Evolutionary conservation across 2,797 vertebrate genomes (phyloP), one percentile per base, ranked within the genome.

Genomic region (Tangara arthus): DNA sequence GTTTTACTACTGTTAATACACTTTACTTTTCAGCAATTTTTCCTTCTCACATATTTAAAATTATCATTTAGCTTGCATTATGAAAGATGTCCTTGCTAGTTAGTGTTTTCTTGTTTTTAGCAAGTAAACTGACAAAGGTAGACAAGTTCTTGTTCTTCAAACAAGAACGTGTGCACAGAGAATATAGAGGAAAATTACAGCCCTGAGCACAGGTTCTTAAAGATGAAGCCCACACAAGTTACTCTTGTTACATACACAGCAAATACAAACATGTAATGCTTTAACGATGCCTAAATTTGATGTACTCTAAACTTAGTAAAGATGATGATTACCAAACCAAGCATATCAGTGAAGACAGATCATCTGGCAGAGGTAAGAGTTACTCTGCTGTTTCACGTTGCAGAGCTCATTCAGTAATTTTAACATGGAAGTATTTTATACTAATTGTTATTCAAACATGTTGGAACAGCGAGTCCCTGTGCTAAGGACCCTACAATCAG

Each of bases 161-260:
- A 75, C 19, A 65, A 83, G 35, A 93, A 65, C 0, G 1, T 0
- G 0, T 16, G 10, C 47, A 37, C 26, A 59, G 44, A 72, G 41
- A 83, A 94, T 78, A 88, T 0, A 69, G 13, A 82, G 21, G 52
- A 91, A 94, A 91, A 90, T 32, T 55, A 78, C 11, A 44, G 59
- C 30, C 68, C 26, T 53, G 26, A 78, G 28, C 14, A 60, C 11
- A 77, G 23, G 14, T 77, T 64, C 47, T 79, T 55, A 68, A 68
- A 75, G 35, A 63, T 34, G 57, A 71, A 83, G 59, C 35, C 57
- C 28, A 4, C 52, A 77, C 12, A 79, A 77, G 37, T 47, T 71
- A 86, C 32, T 78, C 39, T 35, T 75, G n/a, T 52, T 35, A 30
- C 46, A 41, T 11, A 64, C 6, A 70, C 34, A 70, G 52, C 16